Evolutionary conservation across 2,113 vertebrate genomes (phyloP).

Genomic region (Prochilodus magdalenae): DNA sequence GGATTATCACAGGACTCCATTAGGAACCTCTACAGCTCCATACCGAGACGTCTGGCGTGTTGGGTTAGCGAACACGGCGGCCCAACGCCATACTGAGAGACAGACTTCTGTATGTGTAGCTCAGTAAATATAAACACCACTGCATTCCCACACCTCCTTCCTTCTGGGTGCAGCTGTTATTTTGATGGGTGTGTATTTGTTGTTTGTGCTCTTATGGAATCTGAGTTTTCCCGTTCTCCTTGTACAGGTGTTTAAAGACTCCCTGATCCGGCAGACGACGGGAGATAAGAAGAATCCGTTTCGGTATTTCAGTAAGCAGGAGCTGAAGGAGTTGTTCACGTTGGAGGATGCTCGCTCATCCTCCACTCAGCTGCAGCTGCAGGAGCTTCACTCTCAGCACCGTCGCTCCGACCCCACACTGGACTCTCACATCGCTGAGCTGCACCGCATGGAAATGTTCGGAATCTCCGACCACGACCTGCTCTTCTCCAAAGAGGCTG

Average conservation of each 20-base stretch:
- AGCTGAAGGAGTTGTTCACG: conserved; percentile 90
- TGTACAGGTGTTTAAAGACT: conserved; percentile 94
- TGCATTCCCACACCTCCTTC: too few relatives aligned
- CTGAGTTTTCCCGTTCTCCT: neutral
- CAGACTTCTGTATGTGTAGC: too few relatives aligned
- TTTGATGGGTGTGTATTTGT: too few relatives aligned
- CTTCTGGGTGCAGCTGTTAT: too few relatives aligned
- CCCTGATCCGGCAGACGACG: conserved; percentile 89
- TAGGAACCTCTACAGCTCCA: too few relatives aligned
- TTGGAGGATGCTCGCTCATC: conserved; percentile 84
- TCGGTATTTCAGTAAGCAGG: conserved; percentile 93
- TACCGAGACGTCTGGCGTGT: too few relatives aligned
- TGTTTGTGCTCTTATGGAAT: too few relatives aligned
- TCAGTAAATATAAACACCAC: too few relatives aligned
- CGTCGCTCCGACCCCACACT: conserved; percentile 80
- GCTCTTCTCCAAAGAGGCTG: conserved; percentile 80
- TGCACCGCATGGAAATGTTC: conserved; percentile 87
- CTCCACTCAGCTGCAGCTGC: conserved; percentile 89
- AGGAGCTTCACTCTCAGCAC: conserved; percentile 84
- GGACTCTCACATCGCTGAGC: conserved; percentile 85
- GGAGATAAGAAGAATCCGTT: conserved; percentile 96
- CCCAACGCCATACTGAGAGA: too few relatives aligned
- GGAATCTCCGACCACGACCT: conserved; percentile 95
- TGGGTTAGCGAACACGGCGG: too few relatives aligned
- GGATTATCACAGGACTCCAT: too few relatives aligned